Conservation (phyloP, 1,140 invertebrate species). For the Megathymus violae region DNA sequence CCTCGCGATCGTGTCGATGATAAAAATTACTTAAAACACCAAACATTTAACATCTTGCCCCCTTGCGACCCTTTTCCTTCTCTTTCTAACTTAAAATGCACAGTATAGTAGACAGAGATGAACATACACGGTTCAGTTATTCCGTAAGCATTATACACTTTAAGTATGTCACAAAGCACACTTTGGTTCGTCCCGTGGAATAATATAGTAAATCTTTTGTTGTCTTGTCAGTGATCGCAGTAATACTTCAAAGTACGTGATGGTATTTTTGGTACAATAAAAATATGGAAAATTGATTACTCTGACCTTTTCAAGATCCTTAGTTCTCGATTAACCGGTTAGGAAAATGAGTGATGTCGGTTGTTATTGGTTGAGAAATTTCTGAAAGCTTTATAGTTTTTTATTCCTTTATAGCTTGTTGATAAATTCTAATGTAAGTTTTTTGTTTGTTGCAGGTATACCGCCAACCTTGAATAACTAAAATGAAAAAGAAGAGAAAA, state of each 20-base stretch:
- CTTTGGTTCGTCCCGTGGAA: conserved; percentile 47
- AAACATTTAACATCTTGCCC: conserved; percentile 79
- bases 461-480: conserved; percentile 33
- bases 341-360: conserved; percentile 44
- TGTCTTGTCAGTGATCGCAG: conserved; percentile 62
- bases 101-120: conserved; percentile 48
- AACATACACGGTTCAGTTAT: conserved; percentile 25
- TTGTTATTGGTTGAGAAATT: conserved; percentile 18
- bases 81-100: conserved; percentile 43
- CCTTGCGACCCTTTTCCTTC: conserved; percentile 51
- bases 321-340: conserved; percentile 42
- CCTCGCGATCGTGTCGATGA: conserved; percentile 79
- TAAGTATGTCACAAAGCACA: conserved; percentile 36
- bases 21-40: conserved; percentile 83
- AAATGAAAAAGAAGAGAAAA: conserved; percentile 80
- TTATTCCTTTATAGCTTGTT: conserved; percentile 20
- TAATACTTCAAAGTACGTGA: conserved; percentile 69
- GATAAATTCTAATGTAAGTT: conserved; percentile 19
- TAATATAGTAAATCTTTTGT: conserved; percentile 65
- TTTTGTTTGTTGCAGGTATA: conserved; percentile 60
- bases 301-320: conserved; percentile 41
- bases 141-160: conserved; percentile 33
- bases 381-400: conserved; percentile 8
- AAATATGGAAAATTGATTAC: conserved; percentile 59
- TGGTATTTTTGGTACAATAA: conserved; percentile 57